phyloP scores from a whole-genome alignment of 2,888 invertebrate genomes.

The Nephrotoma appendiculata region DNA sequence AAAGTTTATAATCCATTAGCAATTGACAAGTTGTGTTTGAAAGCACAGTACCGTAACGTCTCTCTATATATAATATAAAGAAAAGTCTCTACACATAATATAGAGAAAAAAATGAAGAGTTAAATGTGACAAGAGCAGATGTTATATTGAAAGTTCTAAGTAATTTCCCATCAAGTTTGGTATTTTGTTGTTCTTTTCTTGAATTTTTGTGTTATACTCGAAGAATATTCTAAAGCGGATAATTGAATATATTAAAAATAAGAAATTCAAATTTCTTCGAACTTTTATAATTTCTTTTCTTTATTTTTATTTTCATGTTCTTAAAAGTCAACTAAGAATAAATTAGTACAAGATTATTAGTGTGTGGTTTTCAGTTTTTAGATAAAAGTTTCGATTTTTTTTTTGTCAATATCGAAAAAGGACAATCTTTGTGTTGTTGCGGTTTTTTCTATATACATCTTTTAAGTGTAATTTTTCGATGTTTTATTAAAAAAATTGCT shows the following conservation, averaged over 20 bases:
- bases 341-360: not conserved
- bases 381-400: not conserved
- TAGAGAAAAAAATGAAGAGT: not conserved
- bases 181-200: not conserved
- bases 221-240: not conserved
- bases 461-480: not conserved
- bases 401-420: not conserved
- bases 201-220: not conserved
- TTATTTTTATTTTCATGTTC: not conserved
- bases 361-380: not conserved
- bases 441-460: not conserved
- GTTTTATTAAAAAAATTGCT: not conserved
- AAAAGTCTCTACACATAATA: not conserved
- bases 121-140: not conserved
- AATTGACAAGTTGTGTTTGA: not conserved
- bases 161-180: not conserved
- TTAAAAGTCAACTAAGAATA: not conserved
- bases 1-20: not conserved
- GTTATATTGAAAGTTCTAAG: not conserved
- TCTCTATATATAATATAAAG: not conserved
- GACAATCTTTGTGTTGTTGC: not conserved
- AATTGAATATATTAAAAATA: not conserved
- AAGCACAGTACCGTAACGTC: not conserved
- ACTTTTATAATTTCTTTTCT: not conserved
- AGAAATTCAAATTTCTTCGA: not conserved